A percentile compares a stretch with the other conserved stretches of the same genome.
Evolutionary conservation across 2,113 vertebrate species (phyloP).

Genomic region (Pavo muticus): DNA sequence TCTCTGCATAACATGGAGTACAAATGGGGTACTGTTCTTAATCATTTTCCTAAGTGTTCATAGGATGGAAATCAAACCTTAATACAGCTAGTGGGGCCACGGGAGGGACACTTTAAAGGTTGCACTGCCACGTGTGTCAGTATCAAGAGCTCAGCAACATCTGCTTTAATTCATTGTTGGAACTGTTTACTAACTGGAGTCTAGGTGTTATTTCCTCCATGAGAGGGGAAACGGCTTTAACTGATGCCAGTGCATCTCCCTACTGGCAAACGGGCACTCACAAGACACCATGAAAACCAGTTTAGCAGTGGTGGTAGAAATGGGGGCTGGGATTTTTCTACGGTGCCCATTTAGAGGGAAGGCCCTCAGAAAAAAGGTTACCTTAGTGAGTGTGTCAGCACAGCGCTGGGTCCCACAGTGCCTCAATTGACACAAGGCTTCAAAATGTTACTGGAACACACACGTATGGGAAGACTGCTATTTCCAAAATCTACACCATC

Average conservation of each 20-base stretch:
- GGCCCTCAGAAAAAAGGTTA: background rate
- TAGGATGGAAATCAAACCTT: conserved; percentile 58
- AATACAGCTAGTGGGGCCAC: conserved; percentile 22
- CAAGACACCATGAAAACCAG: background rate
- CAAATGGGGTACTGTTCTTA: conserved; percentile 11
- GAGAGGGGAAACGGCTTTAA: conserved; percentile 42
- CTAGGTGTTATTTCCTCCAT: conserved; percentile 60
- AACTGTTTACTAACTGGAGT: conserved; percentile 63
- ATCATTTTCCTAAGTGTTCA: conserved; percentile 41
- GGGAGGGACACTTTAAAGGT: conserved; percentile 58
- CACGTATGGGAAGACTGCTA: background rate
- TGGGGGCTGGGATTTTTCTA: background rate
- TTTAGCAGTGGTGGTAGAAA: background rate
- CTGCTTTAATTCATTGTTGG: conserved; percentile 60
- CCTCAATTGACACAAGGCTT: fast-evolving
- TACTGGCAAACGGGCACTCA: background rate
- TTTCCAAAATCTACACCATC: background rate
- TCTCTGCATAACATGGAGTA: background rate
- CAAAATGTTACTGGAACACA: background rate
- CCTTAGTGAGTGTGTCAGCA: background rate
- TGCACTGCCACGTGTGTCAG: conserved; percentile 36
- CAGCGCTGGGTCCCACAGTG: background rate
- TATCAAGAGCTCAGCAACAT: conserved; percentile 33
- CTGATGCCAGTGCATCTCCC: background rate
- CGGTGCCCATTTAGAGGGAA: background rate